Conservation (phyloP, 2,113 vertebrate genomes). For the Oreochromis spilurus region DNA sequence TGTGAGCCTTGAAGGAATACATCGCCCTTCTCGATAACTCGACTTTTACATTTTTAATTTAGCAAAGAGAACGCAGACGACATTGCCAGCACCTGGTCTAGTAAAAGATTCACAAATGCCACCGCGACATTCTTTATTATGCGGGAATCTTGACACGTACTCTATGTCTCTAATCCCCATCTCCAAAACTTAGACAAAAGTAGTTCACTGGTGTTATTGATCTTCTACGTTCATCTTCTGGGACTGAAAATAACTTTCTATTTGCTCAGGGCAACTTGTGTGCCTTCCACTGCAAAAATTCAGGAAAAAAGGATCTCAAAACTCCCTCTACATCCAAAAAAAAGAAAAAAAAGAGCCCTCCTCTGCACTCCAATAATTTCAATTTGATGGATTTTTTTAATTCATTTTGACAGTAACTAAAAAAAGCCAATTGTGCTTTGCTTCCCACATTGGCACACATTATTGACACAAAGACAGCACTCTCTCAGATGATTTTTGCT, state of each 20-base stretch:
- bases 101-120: neutral
- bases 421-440: neutral
- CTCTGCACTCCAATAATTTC: neutral
- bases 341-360: neutral
- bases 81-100: neutral
- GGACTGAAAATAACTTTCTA: neutral
- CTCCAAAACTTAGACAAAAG: neutral
- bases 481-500: neutral
- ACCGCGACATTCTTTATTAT: neutral
- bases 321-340: neutral
- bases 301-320: neutral
- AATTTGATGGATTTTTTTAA: neutral
- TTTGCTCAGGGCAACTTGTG: neutral
- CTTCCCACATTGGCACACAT: neutral
- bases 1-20: neutral
- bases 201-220: neutral
- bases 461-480: neutral
- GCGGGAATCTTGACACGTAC: neutral
- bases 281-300: neutral
- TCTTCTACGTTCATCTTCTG: conserved; percentile 1
- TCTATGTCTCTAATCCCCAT: neutral
- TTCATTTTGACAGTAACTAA: neutral
- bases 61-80: neutral
- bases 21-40: neutral
- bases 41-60: neutral